Evolutionary conservation across 2,888 invertebrate genomes (phyloP).

Genomic region (Dexiosoma caninum): DNA sequence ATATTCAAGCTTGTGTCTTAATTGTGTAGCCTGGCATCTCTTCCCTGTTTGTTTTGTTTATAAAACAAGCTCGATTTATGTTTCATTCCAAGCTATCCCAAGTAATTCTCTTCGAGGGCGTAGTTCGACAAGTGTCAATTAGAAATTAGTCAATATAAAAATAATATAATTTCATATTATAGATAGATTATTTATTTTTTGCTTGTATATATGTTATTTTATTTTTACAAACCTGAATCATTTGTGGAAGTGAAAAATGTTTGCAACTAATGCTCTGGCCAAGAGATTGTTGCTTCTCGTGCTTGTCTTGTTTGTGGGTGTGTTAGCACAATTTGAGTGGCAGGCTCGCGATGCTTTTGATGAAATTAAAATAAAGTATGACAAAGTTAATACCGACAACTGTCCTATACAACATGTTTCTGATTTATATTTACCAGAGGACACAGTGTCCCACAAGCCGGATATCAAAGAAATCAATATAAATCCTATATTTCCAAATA

Average conservation of each 20-base stretch:
- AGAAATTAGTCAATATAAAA: conserved; percentile 54
- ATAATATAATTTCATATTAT: conserved; percentile 17
- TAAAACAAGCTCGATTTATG: conserved; percentile 19
- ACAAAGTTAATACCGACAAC: conserved; percentile 90
- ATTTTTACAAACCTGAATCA: neutral
- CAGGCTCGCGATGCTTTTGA: conserved; percentile 93
- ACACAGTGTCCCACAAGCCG: conserved; percentile 93
- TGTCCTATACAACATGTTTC: conserved; percentile 92
- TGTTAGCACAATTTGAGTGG: conserved; percentile 94
- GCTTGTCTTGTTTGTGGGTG: conserved; percentile 79
- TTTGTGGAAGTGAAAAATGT: conserved; percentile 64
- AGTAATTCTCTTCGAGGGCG: conserved; percentile 64
- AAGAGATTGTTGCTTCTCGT: conserved; percentile 75
- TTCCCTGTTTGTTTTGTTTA: conserved; percentile 44
- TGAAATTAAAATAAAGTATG: conserved; percentile 89
- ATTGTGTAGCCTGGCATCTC: conserved; percentile 33
- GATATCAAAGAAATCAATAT: conserved; percentile 96
- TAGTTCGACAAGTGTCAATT: conserved; percentile 65
- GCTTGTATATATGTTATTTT: conserved; percentile 44
- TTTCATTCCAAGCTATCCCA: conserved; percentile 59
- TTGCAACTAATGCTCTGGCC: conserved; percentile 73
- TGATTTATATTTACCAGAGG: conserved; percentile 89
- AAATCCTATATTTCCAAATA: conserved; percentile 95
- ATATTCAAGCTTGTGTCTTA: no score
- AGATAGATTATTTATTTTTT: conserved; percentile 43